Base-by-base conservation (phyloP, 2,888 invertebrate genomes). In the Eutolmus rufibarbis region DNA sequence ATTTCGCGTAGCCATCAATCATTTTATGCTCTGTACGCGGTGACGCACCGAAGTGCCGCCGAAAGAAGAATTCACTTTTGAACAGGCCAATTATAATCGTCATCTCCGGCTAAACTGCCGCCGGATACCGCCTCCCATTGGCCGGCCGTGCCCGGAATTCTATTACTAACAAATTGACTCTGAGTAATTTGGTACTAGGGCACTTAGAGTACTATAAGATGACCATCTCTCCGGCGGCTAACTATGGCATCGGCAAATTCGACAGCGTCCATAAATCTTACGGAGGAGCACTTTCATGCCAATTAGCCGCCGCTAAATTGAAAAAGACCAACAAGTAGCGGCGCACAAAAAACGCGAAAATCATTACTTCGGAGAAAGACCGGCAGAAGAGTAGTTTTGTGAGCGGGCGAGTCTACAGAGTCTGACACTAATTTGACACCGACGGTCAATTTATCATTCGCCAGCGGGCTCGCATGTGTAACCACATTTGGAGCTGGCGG, bases 341-440 rank as follows among this genome's bases (percentile, higher is more conserved):
- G 19, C 85, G 23, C 1, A 74, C 19, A 74, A 84, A 84, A 84
- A 85, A 74, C 37, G 37, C 74, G 23, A 66, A 84, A 84, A 84
- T 84, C 84, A 84, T 84, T 84, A 84, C 34, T 81, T 81, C 28
- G 51, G 43, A 43, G 40, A 85, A 85, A 43, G 16, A 43, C 19
- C 37, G n/a, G 43, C 28, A 56, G 74, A 74, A 74, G 37, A 85
- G 85, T 74, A 85, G 74, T 43, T 40, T 85, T 85, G 43, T n/a
- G 51, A 46, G 31, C 81, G 28, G 43, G 23, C 81, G 56, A 85
- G 34, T 57, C 40, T 81, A 87, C 87, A 82, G 66, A 87, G 74
- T 82, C 87, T 87, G 87, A 87, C 87, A 87, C 87, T 87, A 87
- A 87, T 87, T 87, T 87, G 87, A 87, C 87, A 87, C 43, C 82